Conservation (phyloP, 2,888 invertebrate species). For the Limenitis camilla region DNA sequence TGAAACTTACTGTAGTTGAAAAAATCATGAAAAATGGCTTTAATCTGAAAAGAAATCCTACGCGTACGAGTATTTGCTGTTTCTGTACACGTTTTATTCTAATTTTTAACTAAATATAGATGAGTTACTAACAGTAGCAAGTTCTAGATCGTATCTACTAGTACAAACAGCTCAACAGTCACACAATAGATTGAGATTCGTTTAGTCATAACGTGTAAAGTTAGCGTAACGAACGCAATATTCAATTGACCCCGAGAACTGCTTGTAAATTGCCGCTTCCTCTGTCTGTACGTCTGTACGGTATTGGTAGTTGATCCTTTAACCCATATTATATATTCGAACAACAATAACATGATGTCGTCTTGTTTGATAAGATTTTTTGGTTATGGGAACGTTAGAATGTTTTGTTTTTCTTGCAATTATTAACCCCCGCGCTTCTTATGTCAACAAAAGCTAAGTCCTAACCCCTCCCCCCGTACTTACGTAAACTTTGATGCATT, state of each 20-base stretch:
- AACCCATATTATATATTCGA: constrained; percentile 37
- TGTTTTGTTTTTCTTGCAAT: not conserved
- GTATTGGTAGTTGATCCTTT: constrained; percentile 54
- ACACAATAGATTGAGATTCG: not conserved
- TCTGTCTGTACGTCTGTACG: constrained; percentile 27
- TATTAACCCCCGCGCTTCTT: too few species aligned
- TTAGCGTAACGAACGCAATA: constrained; percentile 12
- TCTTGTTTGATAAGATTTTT: not conserved
- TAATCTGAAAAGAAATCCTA: too few species aligned
- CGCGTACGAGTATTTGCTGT: too few species aligned
- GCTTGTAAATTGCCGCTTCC: constrained; percentile 51
- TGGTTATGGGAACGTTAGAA: not conserved
- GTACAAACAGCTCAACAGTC: not conserved
- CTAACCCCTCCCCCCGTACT: too few species aligned
- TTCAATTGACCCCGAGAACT: constrained; percentile 46
- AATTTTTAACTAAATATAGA: too few species aligned
- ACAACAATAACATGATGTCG: constrained; percentile 11
- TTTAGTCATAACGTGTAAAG: constrained; percentile 5
- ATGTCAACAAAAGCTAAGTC: too few species aligned
- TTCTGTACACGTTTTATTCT: too few species aligned
- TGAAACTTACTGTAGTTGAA: too few species aligned
- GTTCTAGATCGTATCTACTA: too few species aligned
- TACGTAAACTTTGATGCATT: too few species aligned
- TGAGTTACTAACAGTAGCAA: too few species aligned
- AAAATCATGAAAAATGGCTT: too few species aligned